phyloP scores from a whole-genome alignment of 2,797 vertebrate genomes.

The Microctenopoma lineatum region DNA sequence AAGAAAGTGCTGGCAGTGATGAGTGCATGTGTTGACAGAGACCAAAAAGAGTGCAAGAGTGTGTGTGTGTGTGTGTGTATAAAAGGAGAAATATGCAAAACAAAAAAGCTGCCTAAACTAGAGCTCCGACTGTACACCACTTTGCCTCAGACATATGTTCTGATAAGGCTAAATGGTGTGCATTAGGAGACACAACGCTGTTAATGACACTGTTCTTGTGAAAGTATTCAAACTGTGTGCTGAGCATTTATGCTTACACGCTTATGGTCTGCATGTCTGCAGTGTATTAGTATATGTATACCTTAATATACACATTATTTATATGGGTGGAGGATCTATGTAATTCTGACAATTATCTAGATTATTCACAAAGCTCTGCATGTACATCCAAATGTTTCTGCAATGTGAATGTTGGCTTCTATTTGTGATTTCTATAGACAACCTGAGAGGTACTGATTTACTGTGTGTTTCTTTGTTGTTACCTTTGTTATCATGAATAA shows the following conservation, averaged over 20 bases:
- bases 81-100: slow-evolving; percentile 27
- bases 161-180: slow-evolving; percentile 53
- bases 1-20: slow-evolving; percentile 49
- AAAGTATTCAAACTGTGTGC: slow-evolving; percentile 26
- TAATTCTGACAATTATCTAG: slow-evolving; percentile 6
- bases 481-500: background rate
- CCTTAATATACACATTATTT: background rate
- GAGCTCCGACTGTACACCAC: slow-evolving; percentile 71
- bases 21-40: slow-evolving; percentile 41
- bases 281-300: slow-evolving; percentile 32
- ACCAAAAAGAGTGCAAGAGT: background rate
- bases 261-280: slow-evolving; percentile 73
- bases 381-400: slow-evolving; percentile 19
- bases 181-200: slow-evolving; percentile 63
- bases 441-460: no score
- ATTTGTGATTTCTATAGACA: no score
- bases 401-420: background rate
- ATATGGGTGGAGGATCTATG: background rate
- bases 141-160: slow-evolving; percentile 34
- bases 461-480: no score
- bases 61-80: background rate
- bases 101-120: slow-evolving; percentile 50
- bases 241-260: slow-evolving; percentile 68
- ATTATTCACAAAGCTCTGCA: slow-evolving; percentile 39
- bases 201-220: slow-evolving; percentile 27